These are phyloP conservation scores for Drosophila aff. DNA, from an alignment of 1,140 invertebrate genomes.

Conservation along the genomic window DNA sequence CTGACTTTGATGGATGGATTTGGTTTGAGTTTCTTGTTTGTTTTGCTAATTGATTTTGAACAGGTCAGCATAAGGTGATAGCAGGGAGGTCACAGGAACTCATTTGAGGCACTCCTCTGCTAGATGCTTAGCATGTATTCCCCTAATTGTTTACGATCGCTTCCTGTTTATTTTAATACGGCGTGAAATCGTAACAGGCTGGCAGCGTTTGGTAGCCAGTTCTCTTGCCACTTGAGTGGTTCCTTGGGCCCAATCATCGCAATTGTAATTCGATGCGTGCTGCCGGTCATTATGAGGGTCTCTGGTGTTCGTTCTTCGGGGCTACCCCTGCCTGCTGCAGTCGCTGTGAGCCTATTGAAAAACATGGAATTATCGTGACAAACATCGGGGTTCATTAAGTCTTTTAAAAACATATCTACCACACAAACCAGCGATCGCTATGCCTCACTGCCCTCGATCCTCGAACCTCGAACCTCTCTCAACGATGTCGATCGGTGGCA, in stretches of 20 bases:
- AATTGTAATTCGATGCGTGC: constrained; percentile 52
- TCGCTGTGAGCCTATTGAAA: constrained; percentile 64
- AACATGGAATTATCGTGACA: constrained; percentile 81
- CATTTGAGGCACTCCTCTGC: neutral
- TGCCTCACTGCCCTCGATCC: constrained; percentile 1
- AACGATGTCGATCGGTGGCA: neutral
- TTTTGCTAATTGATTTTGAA: constrained; percentile 78
- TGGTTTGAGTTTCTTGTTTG: constrained; percentile 40
- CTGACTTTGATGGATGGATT: constrained; percentile 37
- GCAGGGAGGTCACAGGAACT: constrained; percentile 3
- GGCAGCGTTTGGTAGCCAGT: constrained; percentile 17
- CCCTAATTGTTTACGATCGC: constrained; percentile 11
- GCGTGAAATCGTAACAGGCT: constrained; percentile 59
- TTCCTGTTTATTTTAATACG: constrained; percentile 70
- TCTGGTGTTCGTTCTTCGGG: constrained; percentile 2
- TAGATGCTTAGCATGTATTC: constrained; percentile 12
- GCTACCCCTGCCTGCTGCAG: neutral
- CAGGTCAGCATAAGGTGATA: constrained; percentile 59
- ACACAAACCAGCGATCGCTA: neutral
- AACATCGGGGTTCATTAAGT: constrained; percentile 61
- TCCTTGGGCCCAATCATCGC: constrained; percentile 30
- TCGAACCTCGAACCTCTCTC: neutral
- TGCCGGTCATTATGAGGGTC: constrained; percentile 37
- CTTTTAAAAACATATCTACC: constrained; percentile 23
- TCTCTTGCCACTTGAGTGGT: constrained; percentile 20